A percentile compares a stretch with the other conserved stretches of the same genome.
phyloP scores from a whole-genome alignment of 2,888 invertebrate species.

The Euplagia quadripunctaria region DNA sequence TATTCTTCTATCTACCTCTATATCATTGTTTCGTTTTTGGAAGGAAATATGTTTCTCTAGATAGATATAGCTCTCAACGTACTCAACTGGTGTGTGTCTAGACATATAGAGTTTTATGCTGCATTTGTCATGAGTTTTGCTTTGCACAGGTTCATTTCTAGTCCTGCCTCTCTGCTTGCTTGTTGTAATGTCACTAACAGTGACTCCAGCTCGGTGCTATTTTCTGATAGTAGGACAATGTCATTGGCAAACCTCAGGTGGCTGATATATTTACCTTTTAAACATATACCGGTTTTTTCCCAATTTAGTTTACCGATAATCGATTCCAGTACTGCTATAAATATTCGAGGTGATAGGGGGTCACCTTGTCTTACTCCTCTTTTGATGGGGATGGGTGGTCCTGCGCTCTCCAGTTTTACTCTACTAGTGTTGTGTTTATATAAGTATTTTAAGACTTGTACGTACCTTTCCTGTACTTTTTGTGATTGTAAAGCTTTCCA shows the following conservation, averaged over 20 bases:
- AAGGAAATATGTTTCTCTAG: background rate
- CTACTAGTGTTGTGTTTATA: conserved; percentile 21
- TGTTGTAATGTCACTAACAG: conserved; percentile 7
- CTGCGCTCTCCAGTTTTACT: conserved; percentile 25
- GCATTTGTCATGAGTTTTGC: conserved; percentile 8
- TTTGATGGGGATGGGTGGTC: conserved; percentile 1
- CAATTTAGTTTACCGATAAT: conserved; percentile 7
- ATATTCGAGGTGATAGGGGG: conserved; percentile 11
- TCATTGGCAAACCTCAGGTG: conserved; percentile 19
- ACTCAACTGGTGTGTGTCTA: background rate
- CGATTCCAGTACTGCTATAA: conserved; percentile 4
- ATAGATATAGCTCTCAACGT: conserved; percentile 1
- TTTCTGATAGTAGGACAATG: conserved; percentile 18
- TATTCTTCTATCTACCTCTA: too few relatives aligned
- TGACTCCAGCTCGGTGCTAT: conserved; percentile 15
- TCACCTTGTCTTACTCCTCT: conserved; percentile 24
- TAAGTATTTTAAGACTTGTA: conserved; percentile 8
- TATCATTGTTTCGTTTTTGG: too few relatives aligned
- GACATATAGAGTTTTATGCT: background rate
- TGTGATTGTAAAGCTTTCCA: too few relatives aligned
- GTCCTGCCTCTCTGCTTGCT: conserved; percentile 3
- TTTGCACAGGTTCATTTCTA: conserved; percentile 11
- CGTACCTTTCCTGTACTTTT: background rate
- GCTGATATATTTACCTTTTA: conserved; percentile 10
- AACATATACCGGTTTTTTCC: background rate